Conservation (phyloP, 2,888 invertebrate genomes). For the Eurytoma californica region DNA sequence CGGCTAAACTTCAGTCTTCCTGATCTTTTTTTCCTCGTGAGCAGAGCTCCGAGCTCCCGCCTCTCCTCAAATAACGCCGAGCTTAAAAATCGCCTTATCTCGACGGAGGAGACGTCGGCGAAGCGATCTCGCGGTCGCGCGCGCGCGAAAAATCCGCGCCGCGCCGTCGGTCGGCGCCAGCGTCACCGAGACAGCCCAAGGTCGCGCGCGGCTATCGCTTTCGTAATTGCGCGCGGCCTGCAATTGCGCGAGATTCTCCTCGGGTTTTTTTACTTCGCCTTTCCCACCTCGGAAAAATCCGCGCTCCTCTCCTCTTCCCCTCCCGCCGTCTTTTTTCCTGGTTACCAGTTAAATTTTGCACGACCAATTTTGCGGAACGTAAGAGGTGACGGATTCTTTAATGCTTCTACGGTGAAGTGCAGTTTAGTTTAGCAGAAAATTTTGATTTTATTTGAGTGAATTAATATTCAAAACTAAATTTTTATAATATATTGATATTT, state of each 20-base stretch:
- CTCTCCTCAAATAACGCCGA: no score
- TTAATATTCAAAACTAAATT: no score
- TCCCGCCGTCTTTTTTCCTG: background rate
- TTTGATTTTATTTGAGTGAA: no score
- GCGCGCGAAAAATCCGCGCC: background rate
- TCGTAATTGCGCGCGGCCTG: slow-evolving; percentile 39
- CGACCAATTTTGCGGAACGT: background rate
- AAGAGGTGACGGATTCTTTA: no score
- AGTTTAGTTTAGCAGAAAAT: no score
- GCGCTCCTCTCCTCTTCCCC: background rate
- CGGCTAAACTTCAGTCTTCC: no score
- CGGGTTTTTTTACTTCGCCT: background rate
- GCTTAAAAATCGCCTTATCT: no score
- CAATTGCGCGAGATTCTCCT: slow-evolving; percentile 30
- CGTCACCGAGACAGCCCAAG: slow-evolving; percentile 8
- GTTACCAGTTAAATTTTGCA: background rate
- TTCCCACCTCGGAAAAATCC: background rate
- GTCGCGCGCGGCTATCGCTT: slow-evolving; percentile 30
- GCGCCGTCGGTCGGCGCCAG: background rate
- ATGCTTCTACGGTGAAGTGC: background rate
- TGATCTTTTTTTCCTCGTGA: no score
- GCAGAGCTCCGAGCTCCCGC: no score
- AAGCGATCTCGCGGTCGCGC: slow-evolving; percentile 7
- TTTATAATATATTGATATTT: no score
- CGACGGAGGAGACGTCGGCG: no score